Percentiles rank a stretch among this genome's conserved stretches.
phyloP scores from a whole-genome alignment of 2,888 invertebrate genomes.

The Dromius quadrimaculatus region DNA sequence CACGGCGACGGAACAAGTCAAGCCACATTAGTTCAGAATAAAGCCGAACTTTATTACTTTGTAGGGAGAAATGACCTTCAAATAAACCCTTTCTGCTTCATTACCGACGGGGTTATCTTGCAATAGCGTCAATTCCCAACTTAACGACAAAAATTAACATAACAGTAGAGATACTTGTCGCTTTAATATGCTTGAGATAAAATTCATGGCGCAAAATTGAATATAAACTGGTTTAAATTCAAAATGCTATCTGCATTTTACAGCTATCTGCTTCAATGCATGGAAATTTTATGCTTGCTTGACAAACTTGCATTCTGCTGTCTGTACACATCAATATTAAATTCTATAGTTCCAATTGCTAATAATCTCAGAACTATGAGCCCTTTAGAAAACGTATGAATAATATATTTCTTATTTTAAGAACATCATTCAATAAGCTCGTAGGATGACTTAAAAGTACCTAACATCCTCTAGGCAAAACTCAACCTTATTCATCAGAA shows the following conservation, averaged over 20 bases:
- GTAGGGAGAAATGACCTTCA: conserved; percentile 24
- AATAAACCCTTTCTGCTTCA: conserved; percentile 12
- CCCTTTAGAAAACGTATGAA: too few species aligned
- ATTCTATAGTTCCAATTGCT: too few species aligned
- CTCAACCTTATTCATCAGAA: too few species aligned
- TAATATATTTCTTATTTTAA: not conserved
- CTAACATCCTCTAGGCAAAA: not conserved
- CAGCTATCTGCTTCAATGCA: conserved; percentile 8
- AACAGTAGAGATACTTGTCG: conserved; percentile 36
- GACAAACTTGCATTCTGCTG: not conserved
- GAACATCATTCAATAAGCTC: not conserved
- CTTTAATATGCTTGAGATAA: conserved; percentile 27
- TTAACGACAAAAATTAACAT: conserved; percentile 36
- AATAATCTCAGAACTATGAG: too few species aligned
- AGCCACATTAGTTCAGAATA: conserved; percentile 32
- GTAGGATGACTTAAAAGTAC: not conserved
- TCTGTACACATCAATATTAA: not conserved
- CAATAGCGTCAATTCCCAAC: conserved; percentile 30
- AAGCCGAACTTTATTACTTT: conserved; percentile 33
- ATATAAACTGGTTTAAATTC: conserved; percentile 33
- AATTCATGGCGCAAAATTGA: conserved; percentile 11
- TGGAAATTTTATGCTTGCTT: not conserved
- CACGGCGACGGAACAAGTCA: conserved; percentile 29
- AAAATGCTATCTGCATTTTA: conserved; percentile 1
- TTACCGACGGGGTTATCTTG: conserved; percentile 35